phyloP scores from a whole-genome alignment of 2,113 vertebrate species.

The Myrmecophaga tridactyla region DNA sequence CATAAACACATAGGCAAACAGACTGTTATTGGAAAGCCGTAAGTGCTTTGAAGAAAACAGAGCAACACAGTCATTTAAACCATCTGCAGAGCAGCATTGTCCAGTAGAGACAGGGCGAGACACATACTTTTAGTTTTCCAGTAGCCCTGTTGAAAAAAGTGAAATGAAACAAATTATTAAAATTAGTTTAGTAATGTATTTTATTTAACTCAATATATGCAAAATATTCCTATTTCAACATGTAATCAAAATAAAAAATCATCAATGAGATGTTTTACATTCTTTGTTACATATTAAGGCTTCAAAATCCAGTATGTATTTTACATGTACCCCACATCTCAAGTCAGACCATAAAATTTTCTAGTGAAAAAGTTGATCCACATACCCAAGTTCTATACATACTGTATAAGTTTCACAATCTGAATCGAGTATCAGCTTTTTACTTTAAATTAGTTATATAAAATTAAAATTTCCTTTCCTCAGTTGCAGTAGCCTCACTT shows the following conservation, averaged over 20 bases:
- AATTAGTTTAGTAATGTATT: background rate
- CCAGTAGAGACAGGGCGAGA: rapidly evolving
- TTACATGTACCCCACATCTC: background rate
- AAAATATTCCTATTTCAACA: background rate
- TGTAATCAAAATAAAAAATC: background rate
- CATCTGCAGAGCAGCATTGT: background rate
- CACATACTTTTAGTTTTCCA: background rate
- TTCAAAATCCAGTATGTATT: background rate
- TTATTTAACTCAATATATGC: background rate
- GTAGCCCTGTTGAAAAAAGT: background rate
- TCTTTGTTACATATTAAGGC: background rate
- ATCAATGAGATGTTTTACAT: background rate
- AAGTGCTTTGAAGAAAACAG: background rate
- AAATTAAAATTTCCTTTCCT: background rate
- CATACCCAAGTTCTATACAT: background rate
- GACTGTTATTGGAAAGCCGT: background rate
- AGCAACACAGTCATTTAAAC: background rate
- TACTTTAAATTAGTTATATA: background rate
- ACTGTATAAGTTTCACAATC: background rate
- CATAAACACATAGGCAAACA: background rate
- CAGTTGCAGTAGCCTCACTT: background rate
- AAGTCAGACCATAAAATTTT: background rate
- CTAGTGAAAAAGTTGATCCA: background rate
- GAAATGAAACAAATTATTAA: background rate
- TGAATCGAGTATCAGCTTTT: background rate